Percentiles rank a stretch among this genome's conserved stretches.
These are phyloP conservation scores for Netelia virgata DNA, from an alignment of 2,888 invertebrate species.

Conservation along the genomic window DNA sequence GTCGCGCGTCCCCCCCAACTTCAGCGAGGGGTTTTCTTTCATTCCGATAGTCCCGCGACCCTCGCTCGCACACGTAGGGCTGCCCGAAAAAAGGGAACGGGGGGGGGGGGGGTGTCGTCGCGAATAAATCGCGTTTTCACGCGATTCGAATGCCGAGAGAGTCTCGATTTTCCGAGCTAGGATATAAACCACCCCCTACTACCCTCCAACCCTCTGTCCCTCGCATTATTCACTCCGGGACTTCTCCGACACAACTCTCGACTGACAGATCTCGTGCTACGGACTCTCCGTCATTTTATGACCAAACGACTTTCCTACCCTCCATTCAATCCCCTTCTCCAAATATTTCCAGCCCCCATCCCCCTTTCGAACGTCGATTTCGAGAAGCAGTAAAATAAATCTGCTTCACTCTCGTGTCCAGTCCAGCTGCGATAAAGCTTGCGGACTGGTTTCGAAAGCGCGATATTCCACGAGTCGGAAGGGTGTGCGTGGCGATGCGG, in stretches of 20 bases:
- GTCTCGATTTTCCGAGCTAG: constrained; percentile 13
- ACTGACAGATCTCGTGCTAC: constrained; percentile 25
- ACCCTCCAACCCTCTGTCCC: neutral
- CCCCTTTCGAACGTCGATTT: constrained; percentile 52
- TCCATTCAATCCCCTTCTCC: neutral
- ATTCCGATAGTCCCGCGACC: constrained; percentile 10
- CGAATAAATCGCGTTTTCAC: constrained; percentile 76
- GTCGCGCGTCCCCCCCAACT: neutral
- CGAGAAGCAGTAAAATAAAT: constrained; percentile 76
- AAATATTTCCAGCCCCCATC: constrained; percentile 42
- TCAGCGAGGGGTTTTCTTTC: neutral
- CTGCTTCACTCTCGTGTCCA: constrained; percentile 73
- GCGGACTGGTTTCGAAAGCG: constrained; percentile 63
- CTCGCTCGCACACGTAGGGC: constrained; percentile 11
- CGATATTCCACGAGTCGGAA: constrained; percentile 31
- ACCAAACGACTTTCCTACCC: constrained; percentile 24
- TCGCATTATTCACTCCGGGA: constrained; percentile 49
- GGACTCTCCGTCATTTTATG: constrained; percentile 36
- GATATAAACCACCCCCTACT: neutral
- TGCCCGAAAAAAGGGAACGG: neutral
- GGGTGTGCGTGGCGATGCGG: neutral
- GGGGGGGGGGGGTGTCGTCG: neutral
- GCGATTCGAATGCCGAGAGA: constrained; percentile 74
- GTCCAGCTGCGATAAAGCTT: constrained; percentile 52
- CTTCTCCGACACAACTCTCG: neutral